Conservation (phyloP, 2,113 vertebrate genomes). For the Hucho hucho region DNA sequence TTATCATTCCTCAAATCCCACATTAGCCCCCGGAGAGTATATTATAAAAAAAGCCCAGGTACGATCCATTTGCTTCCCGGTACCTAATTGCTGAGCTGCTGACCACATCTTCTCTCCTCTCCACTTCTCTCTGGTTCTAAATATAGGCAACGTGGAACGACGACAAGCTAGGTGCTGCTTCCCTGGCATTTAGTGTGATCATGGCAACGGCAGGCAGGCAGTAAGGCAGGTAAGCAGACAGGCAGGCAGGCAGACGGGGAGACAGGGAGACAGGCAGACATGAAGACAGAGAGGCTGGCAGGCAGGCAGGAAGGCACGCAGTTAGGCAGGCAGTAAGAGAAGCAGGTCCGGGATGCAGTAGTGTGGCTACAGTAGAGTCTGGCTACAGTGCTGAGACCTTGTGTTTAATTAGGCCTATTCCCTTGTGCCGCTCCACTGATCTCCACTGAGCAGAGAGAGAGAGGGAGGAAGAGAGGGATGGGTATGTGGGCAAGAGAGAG, state of each 20-base stretch:
- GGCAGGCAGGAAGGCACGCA: slow-evolving; percentile 49
- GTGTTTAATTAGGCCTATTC: slow-evolving; percentile 76
- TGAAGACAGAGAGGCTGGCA: slow-evolving; percentile 64
- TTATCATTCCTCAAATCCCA: slow-evolving; percentile 5
- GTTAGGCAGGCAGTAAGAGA: too few relatives aligned
- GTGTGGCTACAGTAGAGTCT: slow-evolving; percentile 29
- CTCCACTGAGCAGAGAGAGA: slow-evolving; percentile 38
- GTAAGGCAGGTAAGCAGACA: too few relatives aligned
- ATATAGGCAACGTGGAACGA: neutral
- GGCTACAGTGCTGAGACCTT: slow-evolving; percentile 49
- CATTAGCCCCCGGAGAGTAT: neutral
- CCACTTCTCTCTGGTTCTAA: neutral
- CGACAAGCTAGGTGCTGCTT: slow-evolving; percentile 16
- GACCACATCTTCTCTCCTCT: slow-evolving; percentile 5
- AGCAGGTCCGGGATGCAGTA: too few relatives aligned
- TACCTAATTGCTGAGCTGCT: slow-evolving; percentile 23
- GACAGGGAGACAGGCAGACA: neutral
- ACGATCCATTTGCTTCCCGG: slow-evolving; percentile 14
- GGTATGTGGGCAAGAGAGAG: too few relatives aligned
- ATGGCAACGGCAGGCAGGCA: too few relatives aligned
- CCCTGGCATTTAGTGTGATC: too few relatives aligned
- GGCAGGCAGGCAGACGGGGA: too few relatives aligned
- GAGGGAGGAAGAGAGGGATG: neutral
- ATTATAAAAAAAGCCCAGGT: slow-evolving; percentile 9
- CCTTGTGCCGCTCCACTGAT: slow-evolving; percentile 63